These are phyloP conservation scores for Drosophila barbarae DNA, from an alignment of 2,888 invertebrate genomes.

Conservation along the genomic window DNA sequence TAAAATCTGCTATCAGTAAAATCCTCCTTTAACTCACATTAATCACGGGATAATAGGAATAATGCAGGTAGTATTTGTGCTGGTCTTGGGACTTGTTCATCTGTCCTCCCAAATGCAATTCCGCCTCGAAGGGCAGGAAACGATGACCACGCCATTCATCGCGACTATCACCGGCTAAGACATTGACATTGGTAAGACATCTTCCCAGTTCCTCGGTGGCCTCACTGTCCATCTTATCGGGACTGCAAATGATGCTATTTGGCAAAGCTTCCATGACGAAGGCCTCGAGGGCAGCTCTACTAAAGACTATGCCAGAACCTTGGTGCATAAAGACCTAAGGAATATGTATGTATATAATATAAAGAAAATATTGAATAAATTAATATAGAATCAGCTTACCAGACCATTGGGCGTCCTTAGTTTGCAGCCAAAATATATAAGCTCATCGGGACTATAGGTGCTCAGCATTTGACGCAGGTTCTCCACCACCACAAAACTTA, in stretches of 20 bases:
- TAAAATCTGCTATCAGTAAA: not conserved
- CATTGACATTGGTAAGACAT: slow-evolving; percentile 90
- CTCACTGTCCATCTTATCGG: slow-evolving; percentile 78
- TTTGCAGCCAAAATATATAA: slow-evolving; percentile 93
- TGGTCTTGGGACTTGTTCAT: slow-evolving; percentile 40
- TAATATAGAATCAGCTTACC: slow-evolving; percentile 35
- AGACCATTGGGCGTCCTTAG: slow-evolving; percentile 84
- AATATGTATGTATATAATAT: not conserved
- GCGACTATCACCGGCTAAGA: slow-evolving; percentile 91
- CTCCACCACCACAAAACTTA: slow-evolving; percentile 92
- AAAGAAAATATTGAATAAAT: not conserved
- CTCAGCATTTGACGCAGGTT: slow-evolving; percentile 93
- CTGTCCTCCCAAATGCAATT: slow-evolving; percentile 15
- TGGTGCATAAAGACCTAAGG: slow-evolving; percentile 91
- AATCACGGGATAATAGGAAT: slow-evolving; percentile 40
- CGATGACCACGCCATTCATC: slow-evolving; percentile 81
- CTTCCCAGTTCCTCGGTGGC: slow-evolving; percentile 81
- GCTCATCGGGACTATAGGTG: slow-evolving; percentile 84
- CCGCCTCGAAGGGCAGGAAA: slow-evolving; percentile 53
- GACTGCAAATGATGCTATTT: slow-evolving; percentile 80
- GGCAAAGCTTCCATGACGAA: slow-evolving; percentile 87
- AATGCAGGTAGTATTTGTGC: slow-evolving; percentile 40
- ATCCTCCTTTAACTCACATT: slow-evolving; percentile 43
- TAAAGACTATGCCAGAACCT: slow-evolving; percentile 94
- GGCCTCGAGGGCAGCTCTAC: slow-evolving; percentile 86